Conservation (phyloP, 2,888 invertebrate genomes). For the Tuta absoluta region DNA sequence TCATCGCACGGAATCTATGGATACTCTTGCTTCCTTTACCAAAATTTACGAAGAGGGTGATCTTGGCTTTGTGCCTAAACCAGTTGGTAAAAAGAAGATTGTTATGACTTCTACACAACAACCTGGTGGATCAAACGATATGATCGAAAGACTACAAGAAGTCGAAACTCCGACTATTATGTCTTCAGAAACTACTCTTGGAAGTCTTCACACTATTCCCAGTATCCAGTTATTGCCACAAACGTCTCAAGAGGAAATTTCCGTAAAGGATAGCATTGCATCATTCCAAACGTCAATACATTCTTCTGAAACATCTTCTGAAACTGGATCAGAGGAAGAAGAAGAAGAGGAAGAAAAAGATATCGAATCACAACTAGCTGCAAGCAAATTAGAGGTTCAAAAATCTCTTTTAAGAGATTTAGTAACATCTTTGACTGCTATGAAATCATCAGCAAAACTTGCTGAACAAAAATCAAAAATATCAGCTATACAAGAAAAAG, state of each 20-base stretch:
- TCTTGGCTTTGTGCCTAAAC: slow-evolving; percentile 84
- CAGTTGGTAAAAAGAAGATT: slow-evolving; percentile 48
- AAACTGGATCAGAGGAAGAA: slow-evolving; percentile 45
- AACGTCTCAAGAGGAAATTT: slow-evolving; percentile 42
- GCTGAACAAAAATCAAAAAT: background rate
- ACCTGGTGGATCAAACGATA: slow-evolving; percentile 45
- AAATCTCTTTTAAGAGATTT: slow-evolving; percentile 70
- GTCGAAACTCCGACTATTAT: slow-evolving; percentile 38
- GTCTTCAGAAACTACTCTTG: slow-evolving; percentile 51
- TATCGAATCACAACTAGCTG: slow-evolving; percentile 40
- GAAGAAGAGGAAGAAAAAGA: background rate
- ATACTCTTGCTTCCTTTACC: slow-evolving; percentile 73
- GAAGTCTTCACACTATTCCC: slow-evolving; percentile 65
- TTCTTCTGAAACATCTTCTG: slow-evolving; percentile 43
- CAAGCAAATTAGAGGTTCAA: slow-evolving; percentile 64
- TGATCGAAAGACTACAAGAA: slow-evolving; percentile 35
- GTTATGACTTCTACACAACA: slow-evolving; percentile 36
- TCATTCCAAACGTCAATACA: slow-evolving; percentile 50
- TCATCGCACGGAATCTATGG: slow-evolving; percentile 62
- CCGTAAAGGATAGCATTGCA: slow-evolving; percentile 58
- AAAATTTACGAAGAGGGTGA: slow-evolving; percentile 84
- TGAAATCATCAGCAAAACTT: slow-evolving; percentile 27
- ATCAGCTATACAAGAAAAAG: slow-evolving; percentile 26
- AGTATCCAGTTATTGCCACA: slow-evolving; percentile 58
- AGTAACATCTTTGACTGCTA: slow-evolving; percentile 43